A percentile compares a stretch with the other conserved stretches of the same genome.
Conservation (phyloP, 2,888 invertebrate species). For the Scaptomyza flava region DNA sequence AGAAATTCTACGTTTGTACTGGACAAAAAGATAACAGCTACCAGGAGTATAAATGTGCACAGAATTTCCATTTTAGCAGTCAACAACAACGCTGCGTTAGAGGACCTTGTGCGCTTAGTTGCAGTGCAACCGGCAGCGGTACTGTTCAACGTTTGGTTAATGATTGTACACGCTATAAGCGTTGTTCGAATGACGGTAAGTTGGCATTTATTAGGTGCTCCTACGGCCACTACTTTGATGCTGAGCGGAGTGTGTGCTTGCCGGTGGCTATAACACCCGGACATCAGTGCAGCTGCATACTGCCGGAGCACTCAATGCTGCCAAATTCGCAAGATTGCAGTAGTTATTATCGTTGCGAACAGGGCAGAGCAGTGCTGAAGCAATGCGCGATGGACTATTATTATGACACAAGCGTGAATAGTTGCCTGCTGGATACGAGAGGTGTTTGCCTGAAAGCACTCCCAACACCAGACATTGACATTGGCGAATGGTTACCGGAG, state of each 20-base stretch:
- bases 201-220: constrained; percentile 9
- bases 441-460: not conserved
- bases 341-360: constrained; percentile 20
- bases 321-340: constrained; percentile 14
- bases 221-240: constrained; percentile 25
- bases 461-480: not conserved
- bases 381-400: constrained; percentile 60
- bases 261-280: constrained; percentile 45
- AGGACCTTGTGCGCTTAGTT: constrained; percentile 7
- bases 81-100: constrained; percentile 4
- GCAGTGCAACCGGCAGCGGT: not conserved
- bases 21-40: constrained; percentile 29
- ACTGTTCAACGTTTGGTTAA: constrained; percentile 12
- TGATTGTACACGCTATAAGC: constrained; percentile 23
- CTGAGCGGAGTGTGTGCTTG: constrained; percentile 41
- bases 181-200: constrained; percentile 11
- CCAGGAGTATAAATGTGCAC: constrained; percentile 9
- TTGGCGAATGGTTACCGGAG: constrained; percentile 9
- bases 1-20: constrained; percentile 64
- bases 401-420: constrained; percentile 40
- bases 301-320: constrained; percentile 56
- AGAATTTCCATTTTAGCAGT: constrained; percentile 14
- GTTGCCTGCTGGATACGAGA: constrained; percentile 15
- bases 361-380: constrained; percentile 39
- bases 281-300: constrained; percentile 69